A percentile compares a stretch with the other conserved stretches of the same genome.
Evolutionary conservation across 2,888 invertebrate genomes (phyloP).

Genomic region (Molanna angustata): DNA sequence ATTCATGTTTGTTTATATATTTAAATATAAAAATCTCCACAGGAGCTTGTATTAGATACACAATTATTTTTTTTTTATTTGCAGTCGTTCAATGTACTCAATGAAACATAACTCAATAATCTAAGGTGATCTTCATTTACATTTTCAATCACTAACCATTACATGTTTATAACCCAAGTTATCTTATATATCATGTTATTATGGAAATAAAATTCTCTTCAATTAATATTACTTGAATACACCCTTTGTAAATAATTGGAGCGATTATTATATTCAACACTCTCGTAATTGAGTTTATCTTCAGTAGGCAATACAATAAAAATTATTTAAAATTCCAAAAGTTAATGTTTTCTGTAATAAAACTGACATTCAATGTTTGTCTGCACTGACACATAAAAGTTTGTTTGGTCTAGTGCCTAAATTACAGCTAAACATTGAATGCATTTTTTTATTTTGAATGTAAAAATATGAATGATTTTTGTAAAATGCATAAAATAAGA

Average conservation of each 20-base stretch:
- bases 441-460: too few species aligned
- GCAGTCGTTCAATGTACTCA: constrained; percentile 33
- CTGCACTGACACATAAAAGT: constrained; percentile 3
- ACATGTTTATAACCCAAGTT: constrained; percentile 31
- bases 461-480: too few species aligned
- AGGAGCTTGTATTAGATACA: constrained; percentile 34
- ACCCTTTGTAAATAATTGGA: too few species aligned
- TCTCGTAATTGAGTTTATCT: too few species aligned
- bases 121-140: constrained; percentile 30
- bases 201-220: too few species aligned
- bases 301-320: too few species aligned
- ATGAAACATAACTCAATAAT: constrained; percentile 30
- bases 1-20: constrained; percentile 39
- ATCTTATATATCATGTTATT: constrained; percentile 29
- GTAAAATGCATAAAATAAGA: background rate
- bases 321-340: background rate
- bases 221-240: constrained; percentile 18
- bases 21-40: constrained; percentile 34
- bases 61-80: constrained; percentile 32
- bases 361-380: background rate
- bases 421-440: constrained; percentile 1
- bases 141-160: constrained; percentile 33
- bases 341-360: background rate
- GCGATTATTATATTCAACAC: too few species aligned
- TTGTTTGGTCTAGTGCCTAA: constrained; percentile 1